Conservation (phyloP, 2,113 vertebrate species). For the Stercorarius parasiticus region DNA sequence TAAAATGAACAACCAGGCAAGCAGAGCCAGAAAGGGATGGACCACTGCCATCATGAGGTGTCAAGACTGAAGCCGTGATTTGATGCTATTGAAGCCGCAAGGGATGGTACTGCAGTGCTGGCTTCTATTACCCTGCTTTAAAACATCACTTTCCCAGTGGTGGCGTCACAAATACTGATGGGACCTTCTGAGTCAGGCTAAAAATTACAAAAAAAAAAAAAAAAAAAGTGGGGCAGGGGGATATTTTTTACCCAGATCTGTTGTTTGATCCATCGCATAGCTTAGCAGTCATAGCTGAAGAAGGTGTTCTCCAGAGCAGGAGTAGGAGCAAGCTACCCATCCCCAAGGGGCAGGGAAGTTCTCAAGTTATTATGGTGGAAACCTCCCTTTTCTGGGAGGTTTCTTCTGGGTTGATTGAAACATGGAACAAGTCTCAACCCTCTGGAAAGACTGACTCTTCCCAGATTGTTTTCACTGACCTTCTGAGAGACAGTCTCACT, state of each 20-base stretch:
- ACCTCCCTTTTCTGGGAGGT: neutral
- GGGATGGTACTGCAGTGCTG: neutral
- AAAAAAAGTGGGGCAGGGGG: accelerated
- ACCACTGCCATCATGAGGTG: neutral
- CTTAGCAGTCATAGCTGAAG: neutral
- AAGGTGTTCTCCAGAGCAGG: neutral
- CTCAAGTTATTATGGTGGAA: neutral
- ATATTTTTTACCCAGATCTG: neutral
- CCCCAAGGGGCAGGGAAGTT: neutral
- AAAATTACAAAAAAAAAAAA: neutral
- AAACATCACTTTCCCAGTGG: neutral
- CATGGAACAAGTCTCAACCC: neutral
- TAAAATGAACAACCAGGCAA: neutral
- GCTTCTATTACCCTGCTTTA: neutral
- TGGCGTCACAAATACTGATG: neutral
- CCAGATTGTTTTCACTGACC: neutral
- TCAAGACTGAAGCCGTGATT: neutral
- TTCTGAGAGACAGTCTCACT: neutral
- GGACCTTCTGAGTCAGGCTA: neutral
- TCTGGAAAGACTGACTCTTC: neutral
- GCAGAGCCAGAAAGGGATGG: neutral
- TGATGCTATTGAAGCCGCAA: neutral
- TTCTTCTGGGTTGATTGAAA: neutral
- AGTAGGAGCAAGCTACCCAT: neutral
- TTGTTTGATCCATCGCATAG: neutral